Base-by-base conservation (phyloP, 2,888 invertebrate species). In the Axea sp. region DNA sequence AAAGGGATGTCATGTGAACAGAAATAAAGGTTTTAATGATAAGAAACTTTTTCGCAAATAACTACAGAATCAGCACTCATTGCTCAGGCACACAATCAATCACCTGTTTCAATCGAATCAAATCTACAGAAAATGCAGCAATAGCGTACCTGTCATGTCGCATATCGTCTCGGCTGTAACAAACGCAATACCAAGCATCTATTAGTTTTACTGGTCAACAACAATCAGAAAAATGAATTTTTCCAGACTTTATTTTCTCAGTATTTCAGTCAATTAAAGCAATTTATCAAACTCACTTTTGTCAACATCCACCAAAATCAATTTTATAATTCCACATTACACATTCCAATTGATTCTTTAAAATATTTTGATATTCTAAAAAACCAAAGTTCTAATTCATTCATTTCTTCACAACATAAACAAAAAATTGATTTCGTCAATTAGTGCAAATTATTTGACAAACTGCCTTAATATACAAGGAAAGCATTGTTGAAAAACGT, bases 111-210 rank as follows among this genome's bases (percentile, higher is more conserved):
- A 85, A 84, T 84, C 83, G 80, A 82, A 84, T 83, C 83, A 81
- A 82, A 82, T 80, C 83, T 86, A 84, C 81, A 81, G 78, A 83
- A 82, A 84, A 84, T 85, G 83, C 83, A 85, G 81, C 82, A 82
- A 82, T 84, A 84, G 84, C 87, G 85, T 87, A 87, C 87, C 87
- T 87, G 86, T 87, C 87, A 82, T 87, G 87, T 81, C 87, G 84
- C 85, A 85, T 86, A 84, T 87, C 87, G 82, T 87, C 87, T 86
- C 87, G 86, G 86, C 87, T 87, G 87, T 84, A 87, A 87, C 85
- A 86, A 84, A 87, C 82, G 82, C 75, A 86, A 85, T 78, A 83
- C 80, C 77, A 85, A 62, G 80, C 72, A 81, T 80, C 81, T 80
- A 85, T 86, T 86, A 85, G 83, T 85, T 77, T 59, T 31, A 14